Evolutionary conservation across 2,888 invertebrate genomes (phyloP), one percentile per base, ranked within the genome.

Genomic region (Alloplasta piceator): DNA sequence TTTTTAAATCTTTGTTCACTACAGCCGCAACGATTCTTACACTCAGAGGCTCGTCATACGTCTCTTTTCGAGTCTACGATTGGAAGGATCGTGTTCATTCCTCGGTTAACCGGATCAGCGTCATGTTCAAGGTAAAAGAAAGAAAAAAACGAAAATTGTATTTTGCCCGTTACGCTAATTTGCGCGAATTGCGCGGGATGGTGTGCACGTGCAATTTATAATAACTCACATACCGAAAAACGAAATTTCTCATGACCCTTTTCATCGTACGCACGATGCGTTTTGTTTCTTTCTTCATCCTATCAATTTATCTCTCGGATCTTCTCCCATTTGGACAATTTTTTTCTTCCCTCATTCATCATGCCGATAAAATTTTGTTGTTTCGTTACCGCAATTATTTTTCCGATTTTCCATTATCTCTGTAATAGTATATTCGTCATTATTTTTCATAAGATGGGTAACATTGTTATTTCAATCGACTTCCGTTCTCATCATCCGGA

Each of bases 61-160:
- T 98, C 36, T 97, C 97, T 0, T 98, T 98, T 92, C 94, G 97
- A 77, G 96, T 98, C 63, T 98, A 98, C 92, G 97, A 98, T 88
- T 98, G 97, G 97, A 97, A 97, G 92, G 97, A 98, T 91, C 94
- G 97, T 77, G 97, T 98, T 10, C 98, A 98, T 90, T 97, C 97
- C 0, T 96, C 97, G 60, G 95, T 95, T 58, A 98, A 97, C 81
- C 94, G 97, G 87, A 96, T 98, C 89, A 98, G 98, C 89, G 93
- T 98, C 88, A 95, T 97, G 92, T 98, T 98, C 92, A 97, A 96
- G 94, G 96, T 96, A 93, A 91, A 86, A 84, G 46, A 43, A 48
- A 6, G 16, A 26, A 68, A 74, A 66, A 46, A 36, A 76, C 36
- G 38, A 50, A 41, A 14, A 39, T 36, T 3, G n/a, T 10, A 55